Base-by-base conservation (phyloP, 2,888 invertebrate species). In the Drosophila ochracea region DNA sequence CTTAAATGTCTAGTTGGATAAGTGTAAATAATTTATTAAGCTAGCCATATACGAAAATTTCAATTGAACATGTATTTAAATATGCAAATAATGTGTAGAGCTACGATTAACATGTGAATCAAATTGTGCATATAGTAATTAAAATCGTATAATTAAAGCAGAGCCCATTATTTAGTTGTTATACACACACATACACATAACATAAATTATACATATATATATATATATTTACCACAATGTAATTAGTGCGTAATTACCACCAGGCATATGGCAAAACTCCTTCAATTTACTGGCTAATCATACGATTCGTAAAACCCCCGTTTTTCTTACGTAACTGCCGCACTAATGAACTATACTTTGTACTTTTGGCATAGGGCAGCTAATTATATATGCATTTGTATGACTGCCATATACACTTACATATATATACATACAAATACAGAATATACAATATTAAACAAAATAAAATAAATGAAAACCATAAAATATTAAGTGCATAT, bases 71-170 rank as follows among this genome's bases (percentile, higher is more conserved):
- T 68, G 39, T 68, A 49, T 80, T 35, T 31, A 76, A 65, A 68
- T 80, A 89, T 78, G 78, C 78, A 82, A 82, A 80, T 74, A 37
- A 80, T 72, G 64, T 70, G 62, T 68, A 72, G 43, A 66, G 58
- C 58, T 58, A 73, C 61, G 59, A 76, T 68, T 66, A 68, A 79
- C 66, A 83, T 83, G 76, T 83, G 85, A 81, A 83, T 89, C 55
- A 82, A 87, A 79, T 83, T 86, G 90, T 90, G 90, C 86, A 88
- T 86, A 86, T 90, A 86, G 83, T 82, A 80, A 84, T 82, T 78
- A 84, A 84, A 77, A 67, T 68, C 47, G 41, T 66, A 61, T 72
- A 77, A 76, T 71, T 72, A 60, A 65, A 80, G 61, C 73, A 64
- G 65, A 70, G 68, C 55, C 58, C 65, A 55, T 68, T 76, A 84